Evolutionary conservation across 2,113 vertebrate species (phyloP), one percentile per base, ranked within the genome.

Genomic region (Forbesichthys agassizii): DNA sequence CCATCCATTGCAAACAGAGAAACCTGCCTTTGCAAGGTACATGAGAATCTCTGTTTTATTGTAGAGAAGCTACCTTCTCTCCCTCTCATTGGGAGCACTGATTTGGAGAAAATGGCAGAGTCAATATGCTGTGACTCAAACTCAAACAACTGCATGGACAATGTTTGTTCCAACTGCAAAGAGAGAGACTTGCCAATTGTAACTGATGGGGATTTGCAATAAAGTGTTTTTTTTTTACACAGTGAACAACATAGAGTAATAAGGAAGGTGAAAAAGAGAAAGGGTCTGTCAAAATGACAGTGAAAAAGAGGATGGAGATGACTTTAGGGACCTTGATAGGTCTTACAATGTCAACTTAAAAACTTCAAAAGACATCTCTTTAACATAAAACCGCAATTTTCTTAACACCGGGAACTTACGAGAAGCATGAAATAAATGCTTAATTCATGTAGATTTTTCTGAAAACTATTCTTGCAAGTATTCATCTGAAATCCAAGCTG

Each of bases 391-490:
- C 4, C 47, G 3, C 59, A 61, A 13, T 61, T 61, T n/a, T 3
- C 1, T 3, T 61, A 46, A 6, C 14, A 20, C 20, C 20, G 1
- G 20, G 20, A 61, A 33, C 11, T 10, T 33, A 13, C 13, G 9
- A 51, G 11, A 3, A 14, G 1, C 10, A 20, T 20, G 20, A 51
- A 51, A 51, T 7, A 42, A 65, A 27, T 49, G 42, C 16, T 18
- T 62, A 6, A 71, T 71, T 47, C 69, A 64, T 13, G 56, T 55
- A 48, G 69, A 63, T 48, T 71, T 71, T 47, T 62, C 42, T 12
- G n/a, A 16, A 47, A 47, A 47, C 8, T n/a, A 62, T 11, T 12
- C 60, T 11, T 62, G 60, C 42, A 62, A 47, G 18, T 47, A 20
- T n/a, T 18, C 11, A 18, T 13, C 9, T 3, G 60, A 47, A 36